Evolutionary conservation across 2,797 vertebrate species (phyloP).

Genomic region (Ibycter americanus): DNA sequence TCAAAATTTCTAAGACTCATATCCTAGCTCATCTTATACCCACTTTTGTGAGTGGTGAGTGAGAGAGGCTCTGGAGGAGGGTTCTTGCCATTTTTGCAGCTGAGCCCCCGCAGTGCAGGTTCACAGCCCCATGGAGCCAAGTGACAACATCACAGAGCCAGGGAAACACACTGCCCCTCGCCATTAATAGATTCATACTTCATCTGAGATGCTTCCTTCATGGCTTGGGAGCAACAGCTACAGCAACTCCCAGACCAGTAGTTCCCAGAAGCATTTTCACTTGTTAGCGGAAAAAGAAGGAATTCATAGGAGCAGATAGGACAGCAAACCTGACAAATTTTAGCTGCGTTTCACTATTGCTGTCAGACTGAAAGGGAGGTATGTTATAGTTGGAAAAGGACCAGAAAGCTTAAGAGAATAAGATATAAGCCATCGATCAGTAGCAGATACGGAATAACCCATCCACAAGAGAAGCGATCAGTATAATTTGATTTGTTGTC

Average conservation of each 20-base stretch:
- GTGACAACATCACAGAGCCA: background rate
- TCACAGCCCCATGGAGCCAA: background rate
- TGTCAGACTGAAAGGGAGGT: background rate
- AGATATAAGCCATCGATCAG: background rate
- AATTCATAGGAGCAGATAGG: background rate
- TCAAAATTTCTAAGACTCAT: background rate
- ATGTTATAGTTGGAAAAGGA: background rate
- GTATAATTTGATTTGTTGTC: background rate
- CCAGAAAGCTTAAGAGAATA: background rate
- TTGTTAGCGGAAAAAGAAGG: background rate
- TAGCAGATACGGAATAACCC: background rate
- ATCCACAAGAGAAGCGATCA: background rate
- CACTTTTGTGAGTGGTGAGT: background rate
- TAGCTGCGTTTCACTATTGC: background rate
- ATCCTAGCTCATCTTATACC: background rate
- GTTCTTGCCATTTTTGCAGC: background rate
- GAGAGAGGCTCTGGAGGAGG: background rate
- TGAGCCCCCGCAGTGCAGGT: background rate
- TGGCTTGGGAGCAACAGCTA: background rate
- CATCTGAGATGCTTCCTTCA: background rate
- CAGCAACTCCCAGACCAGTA: background rate
- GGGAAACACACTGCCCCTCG: background rate
- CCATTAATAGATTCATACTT: background rate
- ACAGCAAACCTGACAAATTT: background rate
- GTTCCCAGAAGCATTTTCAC: background rate